Evolutionary conservation across 2,888 invertebrate species (phyloP), one percentile per base, ranked within the genome.

Genomic region (Heliconius ismenius): DNA sequence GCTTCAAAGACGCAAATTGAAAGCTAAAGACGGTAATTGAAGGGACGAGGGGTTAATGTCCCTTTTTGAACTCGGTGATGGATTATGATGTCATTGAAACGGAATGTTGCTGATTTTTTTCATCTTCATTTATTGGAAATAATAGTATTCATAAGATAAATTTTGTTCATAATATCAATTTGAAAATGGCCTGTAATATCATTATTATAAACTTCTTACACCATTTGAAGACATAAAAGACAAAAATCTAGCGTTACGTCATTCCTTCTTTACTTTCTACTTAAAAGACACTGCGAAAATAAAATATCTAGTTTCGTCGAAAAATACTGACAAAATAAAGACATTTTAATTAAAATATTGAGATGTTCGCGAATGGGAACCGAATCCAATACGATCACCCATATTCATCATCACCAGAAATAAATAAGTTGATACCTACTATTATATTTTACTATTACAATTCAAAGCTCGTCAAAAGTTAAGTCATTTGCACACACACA

Each of bases 1-100:
- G 85, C 82, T 85, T 86, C 87, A 90, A 92, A 92, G 90, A 90
- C 86, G 90, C 90, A 92, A 93, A 93, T 93, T 93, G 92, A 92
- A 92, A 91, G 92, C 90, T 90, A 90, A 91, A 92, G 93, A 91
- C 89, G 91, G 93, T 92, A 92, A 94, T 93, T 93, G 92, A 90
- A 88, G 86, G 91, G 90, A 87, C 88, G 90, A 86, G 87, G 89
- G 92, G 91, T 91, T 92, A 91, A 91, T 90, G 91, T 86, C 87
- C 89, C 87, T 86, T 88, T 88, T 87, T 85, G 85, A 87, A 86
- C 83, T 84, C 87, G 82, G 86, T 93, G 93, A 93, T 91, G 91
- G 93, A 93, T 93, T 85, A 87, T 88, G 87, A 87, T 88, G 87
- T 89, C 91, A 89, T 90, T 87, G 84, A 84, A 86, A 89, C 86